These are phyloP conservation scores for Scarus forsteni DNA, from an alignment of 2,797 vertebrate genomes.

Conservation along the genomic window DNA sequence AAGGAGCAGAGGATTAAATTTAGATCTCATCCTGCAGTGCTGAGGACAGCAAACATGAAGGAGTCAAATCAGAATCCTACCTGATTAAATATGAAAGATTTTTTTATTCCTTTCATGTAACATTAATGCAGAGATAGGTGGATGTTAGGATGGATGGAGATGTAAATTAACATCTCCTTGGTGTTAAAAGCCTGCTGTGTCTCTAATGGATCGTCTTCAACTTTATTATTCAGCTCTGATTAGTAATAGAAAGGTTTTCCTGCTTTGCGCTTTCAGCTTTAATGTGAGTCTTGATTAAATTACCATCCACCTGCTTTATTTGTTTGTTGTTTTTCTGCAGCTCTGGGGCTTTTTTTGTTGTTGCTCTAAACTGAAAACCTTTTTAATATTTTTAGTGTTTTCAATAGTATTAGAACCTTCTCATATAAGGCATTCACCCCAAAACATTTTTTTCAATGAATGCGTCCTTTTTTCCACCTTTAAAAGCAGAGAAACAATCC, in stretches of 20 bases:
- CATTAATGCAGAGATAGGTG: slow-evolving; percentile 13
- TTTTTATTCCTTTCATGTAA: slow-evolving; percentile 17
- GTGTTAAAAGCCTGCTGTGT: slow-evolving; percentile 56
- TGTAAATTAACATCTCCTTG: slow-evolving; percentile 42
- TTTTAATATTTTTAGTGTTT: too few relatives aligned
- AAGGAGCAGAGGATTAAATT: not conserved
- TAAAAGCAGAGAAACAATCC: not conserved
- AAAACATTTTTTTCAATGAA: slow-evolving; percentile 20
- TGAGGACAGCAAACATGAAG: slow-evolving; percentile 5
- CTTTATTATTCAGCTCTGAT: slow-evolving; percentile 55
- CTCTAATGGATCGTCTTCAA: slow-evolving; percentile 50
- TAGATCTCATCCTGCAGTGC: not conserved
- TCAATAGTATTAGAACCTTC: too few relatives aligned
- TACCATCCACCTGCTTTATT: slow-evolving; percentile 24
- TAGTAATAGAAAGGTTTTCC: slow-evolving; percentile 62
- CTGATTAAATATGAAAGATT: slow-evolving; percentile 24
- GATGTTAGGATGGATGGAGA: slow-evolving; percentile 2
- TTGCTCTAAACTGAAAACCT: slow-evolving; percentile 13
- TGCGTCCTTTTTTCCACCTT: not conserved
- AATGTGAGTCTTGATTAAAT: slow-evolving; percentile 63
- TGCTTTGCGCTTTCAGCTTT: slow-evolving; percentile 51
- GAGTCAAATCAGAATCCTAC: slow-evolving; percentile 1
- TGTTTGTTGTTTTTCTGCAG: slow-evolving; percentile 33
- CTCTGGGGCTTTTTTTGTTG: slow-evolving; percentile 7
- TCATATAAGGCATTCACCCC: too few relatives aligned